Conservation (phyloP, 2,797 vertebrate species). For the Thalassophryne amazonica region DNA sequence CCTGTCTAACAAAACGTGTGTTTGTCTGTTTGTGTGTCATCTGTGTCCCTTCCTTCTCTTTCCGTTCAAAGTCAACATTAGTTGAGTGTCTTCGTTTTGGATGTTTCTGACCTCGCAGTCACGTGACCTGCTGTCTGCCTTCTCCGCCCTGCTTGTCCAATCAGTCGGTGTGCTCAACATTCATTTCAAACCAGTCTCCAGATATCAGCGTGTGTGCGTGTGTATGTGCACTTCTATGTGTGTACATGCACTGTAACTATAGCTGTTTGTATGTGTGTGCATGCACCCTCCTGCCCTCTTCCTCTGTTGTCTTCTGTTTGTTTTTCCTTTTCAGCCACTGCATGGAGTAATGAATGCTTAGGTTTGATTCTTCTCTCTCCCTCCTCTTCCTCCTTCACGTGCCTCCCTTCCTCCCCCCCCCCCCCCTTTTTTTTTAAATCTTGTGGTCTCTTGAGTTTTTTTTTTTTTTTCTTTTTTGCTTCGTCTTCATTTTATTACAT, state of each 20-base stretch:
- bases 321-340: slow-evolving; percentile 78
- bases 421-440: slow-evolving; percentile 58
- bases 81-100: slow-evolving; percentile 81
- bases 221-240: slow-evolving; percentile 34
- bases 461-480: slow-evolving; percentile 60
- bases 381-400: slow-evolving; percentile 68
- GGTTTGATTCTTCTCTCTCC: slow-evolving; percentile 84
- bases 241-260: slow-evolving; percentile 45
- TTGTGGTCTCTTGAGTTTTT: slow-evolving; percentile 51
- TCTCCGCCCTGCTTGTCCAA: slow-evolving; percentile 56
- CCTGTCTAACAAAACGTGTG: slow-evolving; percentile 79
- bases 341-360: slow-evolving; percentile 84
- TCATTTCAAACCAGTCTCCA: slow-evolving; percentile 65
- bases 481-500: slow-evolving; percentile 71
- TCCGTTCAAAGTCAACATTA: slow-evolving; percentile 83
- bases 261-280: slow-evolving; percentile 63
- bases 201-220: slow-evolving; percentile 52
- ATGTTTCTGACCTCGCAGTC: slow-evolving; percentile 75
- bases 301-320: slow-evolving; percentile 73
- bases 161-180: slow-evolving; percentile 63
- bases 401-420: slow-evolving; percentile 65
- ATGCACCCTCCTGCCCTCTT: slow-evolving; percentile 52
- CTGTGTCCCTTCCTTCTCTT: slow-evolving; percentile 67
- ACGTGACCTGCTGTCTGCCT: slow-evolving; percentile 74
- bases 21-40: slow-evolving; percentile 77